Evolutionary conservation across 1,140 invertebrate species (phyloP), one percentile per base, ranked within the genome.

Genomic region (Megathymus violae): DNA sequence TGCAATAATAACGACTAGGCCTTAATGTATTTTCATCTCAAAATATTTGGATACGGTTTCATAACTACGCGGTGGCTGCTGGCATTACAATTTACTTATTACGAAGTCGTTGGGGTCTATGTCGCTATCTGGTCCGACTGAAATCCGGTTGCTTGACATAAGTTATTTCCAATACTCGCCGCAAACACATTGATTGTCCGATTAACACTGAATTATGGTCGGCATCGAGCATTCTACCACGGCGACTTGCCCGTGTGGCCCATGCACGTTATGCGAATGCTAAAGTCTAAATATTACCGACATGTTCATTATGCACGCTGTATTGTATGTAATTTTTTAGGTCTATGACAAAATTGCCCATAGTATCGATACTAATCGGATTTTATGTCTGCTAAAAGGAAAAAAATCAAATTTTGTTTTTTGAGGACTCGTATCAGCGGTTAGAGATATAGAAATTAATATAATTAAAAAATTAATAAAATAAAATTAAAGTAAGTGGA

Each of bases 71-170:
- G 9, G 22, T 7, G 52, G 19, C 47, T 14, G 19, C 47, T 14
- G 52, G 19, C 10, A 44, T 11, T 17, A 16, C 1, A 19, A 56
- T 56, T 56, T 56, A 56, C 40, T 41, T 17, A 25, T 17, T 11
- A 15, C 52, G 40, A 56, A 31, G 19, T 31, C 19, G 19, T 19
- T 11, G 19, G 38, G 41, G 52, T 58, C 52, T 22, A 44, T 58
- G 40, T 58, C 40, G 52, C 9, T 58, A 58, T 58, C 22, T 58
- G 40, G 52, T 58, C 13, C 52, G 22, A 56, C 7, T 38, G 38
- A 44, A 58, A 44, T 58, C 52, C 52, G 52, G 52, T 58, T 58
- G 52, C 10, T 43, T 43, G 52, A 58, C 14, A 25, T 58, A 31
- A 34, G 40, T 44, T 44, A 58, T 56, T n/a, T 43, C 22, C 9